phyloP scores from a whole-genome alignment of 2,113 vertebrate genomes.

The Anseranas semipalmata region DNA sequence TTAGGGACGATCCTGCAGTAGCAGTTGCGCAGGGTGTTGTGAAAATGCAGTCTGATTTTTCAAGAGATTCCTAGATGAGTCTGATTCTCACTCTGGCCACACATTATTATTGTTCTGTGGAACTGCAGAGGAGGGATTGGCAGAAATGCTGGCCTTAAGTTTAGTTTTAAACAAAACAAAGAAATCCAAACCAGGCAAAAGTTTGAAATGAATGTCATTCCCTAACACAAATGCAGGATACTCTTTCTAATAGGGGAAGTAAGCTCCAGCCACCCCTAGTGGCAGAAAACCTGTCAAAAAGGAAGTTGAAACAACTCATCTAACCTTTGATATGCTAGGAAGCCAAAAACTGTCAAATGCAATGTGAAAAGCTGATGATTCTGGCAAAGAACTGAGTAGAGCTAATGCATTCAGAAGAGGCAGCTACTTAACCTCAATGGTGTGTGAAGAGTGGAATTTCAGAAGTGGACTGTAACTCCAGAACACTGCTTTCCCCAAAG shows the following conservation, averaged over 20 bases:
- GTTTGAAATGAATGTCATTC: not conserved
- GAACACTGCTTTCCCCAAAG: not conserved
- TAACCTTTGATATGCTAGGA: not conserved
- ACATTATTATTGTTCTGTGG: not conserved
- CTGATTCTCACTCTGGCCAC: not conserved
- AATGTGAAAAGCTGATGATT: constrained; percentile 3
- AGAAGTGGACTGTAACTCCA: not conserved
- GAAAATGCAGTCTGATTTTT: not conserved
- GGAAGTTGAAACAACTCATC: not conserved
- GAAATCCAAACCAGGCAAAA: not conserved
- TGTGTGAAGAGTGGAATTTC: constrained; percentile 28
- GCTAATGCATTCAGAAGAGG: not conserved
- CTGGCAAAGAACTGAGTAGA: not conserved
- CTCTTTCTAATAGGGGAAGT: not conserved
- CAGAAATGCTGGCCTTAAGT: not conserved
- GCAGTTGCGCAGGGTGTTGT: not conserved
- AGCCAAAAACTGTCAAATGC: not conserved
- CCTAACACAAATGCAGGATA: not conserved
- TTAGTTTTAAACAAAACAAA: not conserved
- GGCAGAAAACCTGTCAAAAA: constrained; percentile 5
- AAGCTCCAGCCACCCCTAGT: not conserved
- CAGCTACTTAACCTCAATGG: not conserved
- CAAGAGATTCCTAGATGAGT: not conserved
- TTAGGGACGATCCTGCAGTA: not conserved
- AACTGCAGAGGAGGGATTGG: not conserved